Base-by-base conservation (phyloP, 2,797 vertebrate species). In the Setipinna tenuifilis region DNA sequence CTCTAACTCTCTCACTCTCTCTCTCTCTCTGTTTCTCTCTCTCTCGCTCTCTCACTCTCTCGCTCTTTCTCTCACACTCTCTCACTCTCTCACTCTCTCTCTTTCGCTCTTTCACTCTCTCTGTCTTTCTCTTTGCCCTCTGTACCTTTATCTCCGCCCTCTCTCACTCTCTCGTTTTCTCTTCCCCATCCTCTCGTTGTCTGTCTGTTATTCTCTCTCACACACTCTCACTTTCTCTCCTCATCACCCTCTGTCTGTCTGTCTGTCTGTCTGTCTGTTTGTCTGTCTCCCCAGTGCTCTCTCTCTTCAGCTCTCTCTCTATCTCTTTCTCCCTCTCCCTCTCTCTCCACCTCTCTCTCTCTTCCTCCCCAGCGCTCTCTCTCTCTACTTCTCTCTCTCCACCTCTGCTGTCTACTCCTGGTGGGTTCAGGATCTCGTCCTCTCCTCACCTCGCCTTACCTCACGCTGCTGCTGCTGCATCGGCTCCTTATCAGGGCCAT, bases 331-430 rank as follows among this genome's bases (percentile, higher is more conserved):
- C 59, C 19, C 17, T 68, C 23, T 68, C 62, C 28, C 23, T 78
- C 71, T 21, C 25, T 35, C 68, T 61, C 61, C 19, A 17, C 7
- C n/a, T 65, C 61, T 75, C 31, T 82, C 19, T 62, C 41, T 78
- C 71, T 86, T 62, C 83, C 58, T 88, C 89, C 86, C 57, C 44
- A 48, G 57, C 68, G 78, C 84, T 87, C 87, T 89, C 90, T 3
- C 65, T 31, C 25, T 71, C 25, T 12, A 6, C 10, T 57, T 83
- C 21, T 80, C 46, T 54, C 6, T 54, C 50, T 54, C 50, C 12
- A 2, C 2, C n/a, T 65, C 61, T 75, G 35, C 31, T 82, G 11
- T 62, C 41, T 78, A 61, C 85, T 75, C 84, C 48, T 88, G 87
- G 12, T 75, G 68, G 28, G 23, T 75, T 35, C 14, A 75, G 68